Evolutionary conservation across 2,797 vertebrate species (phyloP), one percentile per base, ranked within the genome.

Genomic region (Pogoniulus pusillus): DNA sequence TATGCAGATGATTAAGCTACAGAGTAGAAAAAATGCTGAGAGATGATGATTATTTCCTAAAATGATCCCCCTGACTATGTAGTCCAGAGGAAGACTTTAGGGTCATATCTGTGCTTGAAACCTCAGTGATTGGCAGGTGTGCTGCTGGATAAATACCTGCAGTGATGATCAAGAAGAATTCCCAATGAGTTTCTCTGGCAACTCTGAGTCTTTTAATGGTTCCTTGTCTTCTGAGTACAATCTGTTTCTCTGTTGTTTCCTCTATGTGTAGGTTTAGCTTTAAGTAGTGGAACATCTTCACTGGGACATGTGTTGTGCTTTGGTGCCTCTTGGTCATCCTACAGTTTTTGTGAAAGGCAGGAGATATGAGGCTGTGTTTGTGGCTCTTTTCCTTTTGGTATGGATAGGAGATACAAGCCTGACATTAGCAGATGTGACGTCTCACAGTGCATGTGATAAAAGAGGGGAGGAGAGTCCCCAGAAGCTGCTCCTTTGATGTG

Each of bases 121-220:
- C 51, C 16, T 95, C 81, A 47, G 32, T 94, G 34, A 51, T 86
- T 34, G 41, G 6, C 49, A 55, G n/a, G 10, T 41, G 24, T 32
- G 27, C 18, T 34, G 3, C 1, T 15, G 8, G 8, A 14, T 77
- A 15, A 9, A 7, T 7, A 6, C 8, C 32, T 1, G 4, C 18
- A 35, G 27, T 35, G 39, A 47, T 58, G 49, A 43, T 7, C 4
- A 9, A 8, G 29, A 39, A 3, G 7, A 7, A 20, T 10, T 62
- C 12, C 4, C 1, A 5, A 7, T 30, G 30, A 47, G 10, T 49
- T 47, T 23, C 11, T 59, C 19, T 60, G 26, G 41, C n/a, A 22
- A 11, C 19, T 8, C 16, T 12, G n/a, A 22, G 11, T 34, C 29
- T 49, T 37, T 15, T 30, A 19, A 26, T 6, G 34, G 7, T 37